Base-by-base conservation (phyloP, 2,888 invertebrate genomes). In the Brassicogethes aeneus region DNA sequence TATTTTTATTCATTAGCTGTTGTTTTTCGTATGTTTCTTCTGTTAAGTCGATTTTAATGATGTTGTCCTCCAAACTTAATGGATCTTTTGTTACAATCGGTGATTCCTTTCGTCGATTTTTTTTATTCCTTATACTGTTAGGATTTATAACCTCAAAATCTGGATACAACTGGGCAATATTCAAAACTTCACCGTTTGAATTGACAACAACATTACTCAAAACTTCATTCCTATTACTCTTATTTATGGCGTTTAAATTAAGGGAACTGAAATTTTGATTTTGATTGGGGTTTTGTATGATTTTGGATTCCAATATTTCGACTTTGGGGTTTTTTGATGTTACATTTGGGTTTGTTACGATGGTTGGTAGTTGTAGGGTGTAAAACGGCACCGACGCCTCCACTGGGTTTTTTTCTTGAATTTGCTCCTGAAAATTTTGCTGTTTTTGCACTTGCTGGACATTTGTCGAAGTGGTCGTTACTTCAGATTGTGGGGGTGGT, bases 111-210 rank as follows among this genome's bases (percentile, higher is more conserved):
- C 32, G 5, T 32, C 12, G 5, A 5, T 5, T 13, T 32, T 10
- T 13, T 32, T 32, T 34, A 35, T 41, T 38, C 30, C 41, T 34
- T 34, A 41, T 41, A 17, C 23, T 15, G 5, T 36, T 16, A 3
- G 3, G 60, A 17, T 51, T 52, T 17, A 61, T 43, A 8, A 62
- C 48, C 44, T 60, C 61, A 16, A 64, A 53, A 43, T 61, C 61
- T 8, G 61, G 57, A 32, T 32, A 32, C 41, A 60, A 47, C 14
- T 61, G 60, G 2, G 60, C 52, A 31, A 64, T 60, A 39, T 64
- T 62, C 13, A 65, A 55, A 30, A 66, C 61, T 48, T 66, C 66
- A 1, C 65, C 64, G 41, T 61, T 64, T 1, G 62, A 54, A 48
- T 64, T 64, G 0, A 66, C 62, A 3, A 63, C 55, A 5, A 65